These are phyloP conservation scores for Megaceryle maxima DNA, from an alignment of 2,113 vertebrate genomes.

Conservation along the genomic window DNA sequence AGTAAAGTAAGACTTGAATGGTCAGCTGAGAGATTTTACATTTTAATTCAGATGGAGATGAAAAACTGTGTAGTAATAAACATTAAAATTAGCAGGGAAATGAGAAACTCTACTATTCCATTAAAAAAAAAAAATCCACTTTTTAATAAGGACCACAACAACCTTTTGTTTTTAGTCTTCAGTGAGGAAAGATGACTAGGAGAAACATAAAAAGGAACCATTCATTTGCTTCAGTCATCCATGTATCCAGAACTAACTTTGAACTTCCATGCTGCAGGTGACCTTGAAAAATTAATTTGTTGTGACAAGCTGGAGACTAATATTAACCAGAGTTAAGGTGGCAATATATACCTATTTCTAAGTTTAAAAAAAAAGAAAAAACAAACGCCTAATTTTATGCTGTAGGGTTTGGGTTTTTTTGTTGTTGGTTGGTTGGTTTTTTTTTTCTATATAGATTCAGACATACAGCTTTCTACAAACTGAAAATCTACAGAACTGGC, in stretches of 20 bases:
- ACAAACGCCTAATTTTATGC: background rate
- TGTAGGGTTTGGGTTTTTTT: too few species aligned
- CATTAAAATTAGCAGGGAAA: background rate
- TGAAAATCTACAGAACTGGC: background rate
- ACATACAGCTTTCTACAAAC: slow-evolving; percentile 26
- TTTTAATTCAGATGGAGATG: slow-evolving; percentile 6
- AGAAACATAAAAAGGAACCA: background rate
- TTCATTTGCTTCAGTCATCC: background rate
- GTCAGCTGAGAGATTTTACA: background rate
- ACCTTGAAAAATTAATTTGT: background rate
- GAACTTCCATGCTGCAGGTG: background rate
- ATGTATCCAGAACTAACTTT: background rate
- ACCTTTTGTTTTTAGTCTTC: background rate
- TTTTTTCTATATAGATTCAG: background rate
- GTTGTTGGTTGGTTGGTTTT: background rate
- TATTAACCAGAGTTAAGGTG: background rate
- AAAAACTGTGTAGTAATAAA: slow-evolving; percentile 1
- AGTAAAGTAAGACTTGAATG: background rate
- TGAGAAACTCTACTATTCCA: background rate
- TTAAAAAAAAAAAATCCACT: background rate
- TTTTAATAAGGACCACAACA: background rate
- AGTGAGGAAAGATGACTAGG: background rate
- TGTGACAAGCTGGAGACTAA: background rate
- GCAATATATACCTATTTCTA: background rate
- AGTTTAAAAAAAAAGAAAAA: background rate